Evolutionary conservation across 2,888 invertebrate species (phyloP).

Genomic region (Drosophila rubida): DNA sequence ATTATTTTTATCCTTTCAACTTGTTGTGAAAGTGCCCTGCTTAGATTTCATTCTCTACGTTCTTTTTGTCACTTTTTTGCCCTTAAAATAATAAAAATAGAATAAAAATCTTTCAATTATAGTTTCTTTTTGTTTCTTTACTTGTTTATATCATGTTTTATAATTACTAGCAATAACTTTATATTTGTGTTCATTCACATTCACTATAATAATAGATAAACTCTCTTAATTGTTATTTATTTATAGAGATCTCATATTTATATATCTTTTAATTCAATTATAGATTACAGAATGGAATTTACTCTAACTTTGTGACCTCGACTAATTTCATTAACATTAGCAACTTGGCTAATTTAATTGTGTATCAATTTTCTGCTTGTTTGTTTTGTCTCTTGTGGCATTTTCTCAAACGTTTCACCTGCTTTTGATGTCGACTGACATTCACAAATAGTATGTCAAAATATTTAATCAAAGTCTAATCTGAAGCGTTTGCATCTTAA

Average conservation of each 20-base stretch:
- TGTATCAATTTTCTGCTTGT: neutral
- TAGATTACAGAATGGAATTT: too few relatives aligned
- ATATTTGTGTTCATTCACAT: too few relatives aligned
- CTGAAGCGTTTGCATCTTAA: slow-evolving; percentile 14
- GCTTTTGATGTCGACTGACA: neutral
- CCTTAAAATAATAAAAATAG: too few relatives aligned
- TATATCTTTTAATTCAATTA: neutral
- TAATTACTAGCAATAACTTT: too few relatives aligned
- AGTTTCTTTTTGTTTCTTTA: too few relatives aligned
- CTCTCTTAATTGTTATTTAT: too few relatives aligned
- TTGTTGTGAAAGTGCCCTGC: neutral
- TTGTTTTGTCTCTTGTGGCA: neutral
- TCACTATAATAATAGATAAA: too few relatives aligned
- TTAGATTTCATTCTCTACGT: neutral
- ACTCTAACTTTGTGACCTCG: neutral
- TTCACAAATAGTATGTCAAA: neutral
- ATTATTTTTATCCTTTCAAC: slow-evolving; percentile 1
- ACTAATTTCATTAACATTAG: neutral
- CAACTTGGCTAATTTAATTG: neutral
- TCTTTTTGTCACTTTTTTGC: neutral
- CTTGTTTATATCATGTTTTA: too few relatives aligned
- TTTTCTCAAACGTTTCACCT: neutral
- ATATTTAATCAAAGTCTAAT: neutral
- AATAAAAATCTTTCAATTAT: too few relatives aligned
- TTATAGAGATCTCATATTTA: too few relatives aligned